A percentile compares a stretch with the other conserved stretches of the same genome.
These are phyloP conservation scores for Dicyrtomina minuta DNA, from an alignment of 2,888 invertebrate species.

Conservation along the genomic window DNA sequence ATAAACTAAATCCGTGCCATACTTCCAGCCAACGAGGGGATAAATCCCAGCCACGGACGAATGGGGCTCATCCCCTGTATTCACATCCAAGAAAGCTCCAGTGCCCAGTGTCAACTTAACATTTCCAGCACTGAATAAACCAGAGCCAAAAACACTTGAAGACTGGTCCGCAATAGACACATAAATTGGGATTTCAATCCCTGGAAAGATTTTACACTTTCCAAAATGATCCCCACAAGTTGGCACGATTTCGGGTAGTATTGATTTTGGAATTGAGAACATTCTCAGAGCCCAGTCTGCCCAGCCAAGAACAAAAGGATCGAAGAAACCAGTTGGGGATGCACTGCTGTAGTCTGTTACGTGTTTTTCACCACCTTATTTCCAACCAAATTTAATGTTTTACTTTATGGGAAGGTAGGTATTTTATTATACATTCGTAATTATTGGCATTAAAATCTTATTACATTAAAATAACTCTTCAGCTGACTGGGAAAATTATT, in stretches of 20 bases:
- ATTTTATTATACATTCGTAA: too few relatives aligned
- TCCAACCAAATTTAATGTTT: too few relatives aligned
- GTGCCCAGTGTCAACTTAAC: constrained; percentile 89
- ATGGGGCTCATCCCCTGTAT: constrained; percentile 74
- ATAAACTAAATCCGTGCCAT: constrained; percentile 65
- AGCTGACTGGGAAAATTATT: too few relatives aligned
- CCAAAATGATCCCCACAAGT: constrained; percentile 76
- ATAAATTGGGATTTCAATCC: constrained; percentile 47
- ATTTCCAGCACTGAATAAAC: constrained; percentile 74
- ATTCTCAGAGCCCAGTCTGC: constrained; percentile 70
- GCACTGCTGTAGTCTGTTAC: constrained; percentile 88
- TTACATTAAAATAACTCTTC: too few relatives aligned
- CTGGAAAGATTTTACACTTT: constrained; percentile 55
- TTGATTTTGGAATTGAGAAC: constrained; percentile 70
- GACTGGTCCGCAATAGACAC: constrained; percentile 74
- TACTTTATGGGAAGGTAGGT: too few relatives aligned
- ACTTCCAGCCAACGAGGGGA: constrained; percentile 86
- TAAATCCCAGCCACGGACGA: constrained; percentile 76
- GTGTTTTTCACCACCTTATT: constrained; percentile 61
- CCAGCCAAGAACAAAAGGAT: constrained; percentile 88
- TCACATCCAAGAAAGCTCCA: constrained; percentile 83
- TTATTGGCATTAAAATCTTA: too few relatives aligned
- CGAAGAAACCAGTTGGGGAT: constrained; percentile 87
- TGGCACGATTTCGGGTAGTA: constrained; percentile 79
- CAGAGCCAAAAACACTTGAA: constrained; percentile 84